phyloP scores from a whole-genome alignment of 2,888 invertebrate species.

The Sarcophaga subvicina region DNA sequence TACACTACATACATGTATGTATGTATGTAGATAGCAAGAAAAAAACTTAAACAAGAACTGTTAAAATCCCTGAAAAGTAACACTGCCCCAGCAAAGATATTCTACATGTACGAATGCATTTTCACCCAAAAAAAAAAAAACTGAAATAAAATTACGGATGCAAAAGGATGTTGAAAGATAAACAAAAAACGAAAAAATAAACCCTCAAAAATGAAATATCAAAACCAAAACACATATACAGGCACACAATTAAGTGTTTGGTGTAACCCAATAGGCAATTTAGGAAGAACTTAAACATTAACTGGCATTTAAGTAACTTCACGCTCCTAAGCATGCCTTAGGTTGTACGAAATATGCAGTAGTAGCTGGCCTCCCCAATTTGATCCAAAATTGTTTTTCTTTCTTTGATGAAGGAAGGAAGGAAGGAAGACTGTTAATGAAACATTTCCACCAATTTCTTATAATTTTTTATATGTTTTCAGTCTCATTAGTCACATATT shows the following conservation, averaged over 20 bases:
- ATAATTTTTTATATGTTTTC: too few species aligned
- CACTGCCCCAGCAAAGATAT: constrained; percentile 65
- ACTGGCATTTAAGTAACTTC: too few species aligned
- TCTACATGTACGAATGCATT: constrained; percentile 38
- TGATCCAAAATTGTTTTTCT: too few species aligned
- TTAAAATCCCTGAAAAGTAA: constrained; percentile 59
- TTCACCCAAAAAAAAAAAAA: constrained; percentile 33
- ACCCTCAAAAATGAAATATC: constrained; percentile 23
- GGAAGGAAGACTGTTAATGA: too few species aligned
- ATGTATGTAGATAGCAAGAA: background rate
- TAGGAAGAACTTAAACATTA: background rate
- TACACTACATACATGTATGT: background rate
- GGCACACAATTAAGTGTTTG: constrained; percentile 15
- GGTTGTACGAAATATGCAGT: too few species aligned
- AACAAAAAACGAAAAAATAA: background rate
- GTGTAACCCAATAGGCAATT: constrained; percentile 30
- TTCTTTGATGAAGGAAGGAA: too few species aligned
- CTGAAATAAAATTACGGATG: constrained; percentile 29
- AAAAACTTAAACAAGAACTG: constrained; percentile 36
- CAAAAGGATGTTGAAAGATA: constrained; percentile 38
- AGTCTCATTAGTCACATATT: too few species aligned
- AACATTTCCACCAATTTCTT: too few species aligned
- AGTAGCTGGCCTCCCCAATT: too few species aligned
- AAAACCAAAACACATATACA: background rate
- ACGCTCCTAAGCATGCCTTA: too few species aligned